Percentiles rank a stretch among this genome's conserved stretches.
phyloP scores from a whole-genome alignment of 2,888 invertebrate genomes.

The Synergus laeviventris region DNA sequence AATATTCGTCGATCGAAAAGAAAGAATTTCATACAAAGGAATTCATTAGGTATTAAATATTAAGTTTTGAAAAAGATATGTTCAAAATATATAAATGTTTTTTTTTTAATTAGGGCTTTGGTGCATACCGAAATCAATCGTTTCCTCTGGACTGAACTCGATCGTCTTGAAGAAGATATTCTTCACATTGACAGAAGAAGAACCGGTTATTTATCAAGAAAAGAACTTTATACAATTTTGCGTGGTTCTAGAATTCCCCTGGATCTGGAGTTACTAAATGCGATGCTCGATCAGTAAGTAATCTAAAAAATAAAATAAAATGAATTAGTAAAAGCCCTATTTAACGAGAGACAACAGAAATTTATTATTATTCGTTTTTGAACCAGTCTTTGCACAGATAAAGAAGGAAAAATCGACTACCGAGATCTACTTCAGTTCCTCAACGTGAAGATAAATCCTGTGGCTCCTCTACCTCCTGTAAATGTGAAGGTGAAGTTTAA shows the following conservation, averaged over 20 bases:
- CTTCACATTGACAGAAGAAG: slow-evolving; percentile 79
- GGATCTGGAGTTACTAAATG: slow-evolving; percentile 82
- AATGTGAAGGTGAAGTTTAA: slow-evolving; percentile 76
- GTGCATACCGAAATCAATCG: slow-evolving; percentile 85
- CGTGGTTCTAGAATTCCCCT: slow-evolving; percentile 85
- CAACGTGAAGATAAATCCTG: slow-evolving; percentile 81
- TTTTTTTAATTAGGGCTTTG: slow-evolving; percentile 78
- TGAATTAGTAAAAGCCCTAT: neutral
- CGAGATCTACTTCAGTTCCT: slow-evolving; percentile 85
- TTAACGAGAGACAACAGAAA: neutral
- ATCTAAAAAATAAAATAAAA: slow-evolving; percentile 25
- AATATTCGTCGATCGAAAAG: slow-evolving; percentile 82
- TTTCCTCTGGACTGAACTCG: slow-evolving; percentile 84
- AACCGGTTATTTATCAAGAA: slow-evolving; percentile 79
- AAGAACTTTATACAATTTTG: slow-evolving; percentile 81
- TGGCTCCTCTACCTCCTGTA: slow-evolving; percentile 76
- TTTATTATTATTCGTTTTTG: slow-evolving; percentile 28
- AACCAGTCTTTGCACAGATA: slow-evolving; percentile 81
- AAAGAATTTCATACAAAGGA: slow-evolving; percentile 67
- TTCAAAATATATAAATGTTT: slow-evolving; percentile 11
- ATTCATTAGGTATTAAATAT: slow-evolving; percentile 67
- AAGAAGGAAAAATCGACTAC: slow-evolving; percentile 81
- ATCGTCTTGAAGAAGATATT: slow-evolving; percentile 80
- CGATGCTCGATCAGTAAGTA: slow-evolving; percentile 83
- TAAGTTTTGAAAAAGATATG: neutral